Base-by-base conservation (phyloP, 2,888 invertebrate species). In the Cinara cedri region DNA sequence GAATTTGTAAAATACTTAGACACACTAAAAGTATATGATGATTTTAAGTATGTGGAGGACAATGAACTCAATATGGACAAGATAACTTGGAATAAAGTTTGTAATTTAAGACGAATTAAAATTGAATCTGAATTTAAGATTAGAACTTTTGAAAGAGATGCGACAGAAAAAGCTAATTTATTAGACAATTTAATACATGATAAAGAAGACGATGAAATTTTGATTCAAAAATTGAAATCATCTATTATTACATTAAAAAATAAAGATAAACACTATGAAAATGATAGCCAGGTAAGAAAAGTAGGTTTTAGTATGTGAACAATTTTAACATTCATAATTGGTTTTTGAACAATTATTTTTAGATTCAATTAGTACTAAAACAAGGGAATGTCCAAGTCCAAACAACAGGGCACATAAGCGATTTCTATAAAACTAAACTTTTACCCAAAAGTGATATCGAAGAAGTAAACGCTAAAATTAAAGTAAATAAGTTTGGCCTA, bases 331-430 rank as follows among this genome's bases (percentile, higher is more conserved):
- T 19, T 10, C 8, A 9, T 16, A 8, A n/a, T n/a, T 3, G 10
- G 11, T 51, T 49, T 68, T 49, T 19, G 6, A 26, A 19, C 21
- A 19, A 4, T 24, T 24, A 24, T 26, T 34, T 34, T 21, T 49
- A 78, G 76, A 21, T 90, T 0, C 90, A 93, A 87, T 72, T 94
- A 78, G 91, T 93, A 3, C 82, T 93, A 60, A 90, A 90, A 54
- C 89, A 90, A 84, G 93, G 92, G 0, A 90, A 91, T 82, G 90
- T 93, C 9, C 93, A 94, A 85, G 87, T 92, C 0, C 82, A 86
- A 0, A 86, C 89, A 0, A 86, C 86, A 0, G 91, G 91, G 0
- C 87, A 88, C 54, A 84, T 89, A 11, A 85, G 86, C 0, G 91
- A 92, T 84, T 90, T 90, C 82, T 84, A 88, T 0, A 89, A 91